A percentile compares a stretch with the other conserved stretches of the same genome.
phyloP scores from a whole-genome alignment of 1,140 invertebrate species.

The Papilio machaon region DNA sequence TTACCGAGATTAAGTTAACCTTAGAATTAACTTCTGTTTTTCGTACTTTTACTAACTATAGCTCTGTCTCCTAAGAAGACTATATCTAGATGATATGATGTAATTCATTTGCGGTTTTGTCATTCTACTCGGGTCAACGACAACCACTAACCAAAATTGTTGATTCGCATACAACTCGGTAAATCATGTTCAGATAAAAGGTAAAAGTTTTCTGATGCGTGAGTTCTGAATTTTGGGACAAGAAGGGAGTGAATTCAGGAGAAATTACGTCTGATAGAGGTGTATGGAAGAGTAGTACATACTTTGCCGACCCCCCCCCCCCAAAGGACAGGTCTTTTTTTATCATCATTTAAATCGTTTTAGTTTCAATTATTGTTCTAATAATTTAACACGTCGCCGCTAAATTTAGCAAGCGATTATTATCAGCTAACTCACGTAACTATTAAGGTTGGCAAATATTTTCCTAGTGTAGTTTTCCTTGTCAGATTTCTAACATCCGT shows the following conservation, averaged over 20 bases:
- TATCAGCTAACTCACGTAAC: constrained; percentile 37
- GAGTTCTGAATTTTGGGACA: too few species aligned
- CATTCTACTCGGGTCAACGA: background rate
- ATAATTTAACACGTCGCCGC: constrained; percentile 44
- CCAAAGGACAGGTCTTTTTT: background rate
- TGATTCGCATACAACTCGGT: background rate
- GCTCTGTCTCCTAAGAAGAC: background rate
- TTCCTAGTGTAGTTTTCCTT: background rate
- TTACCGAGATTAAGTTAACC: background rate
- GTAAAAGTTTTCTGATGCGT: background rate
- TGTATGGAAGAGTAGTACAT: too few species aligned
- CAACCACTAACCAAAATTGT: background rate
- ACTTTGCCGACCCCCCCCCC: too few species aligned
- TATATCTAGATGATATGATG: too few species aligned
- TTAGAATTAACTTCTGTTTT: background rate
- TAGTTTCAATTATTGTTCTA: constrained; percentile 39
- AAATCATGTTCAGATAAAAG: background rate
- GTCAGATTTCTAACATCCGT: background rate
- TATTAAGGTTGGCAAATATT: constrained; percentile 18
- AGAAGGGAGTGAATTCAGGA: too few species aligned
- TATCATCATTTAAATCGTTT: constrained; percentile 38
- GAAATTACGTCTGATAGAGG: too few species aligned
- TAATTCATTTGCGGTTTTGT: background rate
- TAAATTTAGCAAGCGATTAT: constrained; percentile 51
- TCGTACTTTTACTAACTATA: background rate